Conservation (phyloP, 92 coral and sea anemone species). For the Zoanthus sansibaricus region DNA sequence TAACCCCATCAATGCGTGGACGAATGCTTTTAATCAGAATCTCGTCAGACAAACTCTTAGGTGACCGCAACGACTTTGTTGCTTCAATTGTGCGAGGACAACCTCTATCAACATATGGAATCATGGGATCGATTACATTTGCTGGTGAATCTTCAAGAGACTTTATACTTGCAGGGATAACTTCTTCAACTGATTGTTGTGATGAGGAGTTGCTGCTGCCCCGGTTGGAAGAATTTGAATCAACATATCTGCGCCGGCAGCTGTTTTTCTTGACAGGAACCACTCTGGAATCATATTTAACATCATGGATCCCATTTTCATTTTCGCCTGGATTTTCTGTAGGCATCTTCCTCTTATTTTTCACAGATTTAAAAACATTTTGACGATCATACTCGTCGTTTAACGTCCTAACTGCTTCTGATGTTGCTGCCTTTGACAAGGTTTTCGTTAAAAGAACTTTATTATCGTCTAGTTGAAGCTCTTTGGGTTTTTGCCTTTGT, state of each 20-base stretch:
- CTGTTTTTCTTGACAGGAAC: background rate
- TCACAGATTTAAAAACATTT: background rate
- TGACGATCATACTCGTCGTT: background rate
- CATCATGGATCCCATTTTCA: background rate
- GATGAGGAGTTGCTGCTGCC: slow-evolving; percentile 39
- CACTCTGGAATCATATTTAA: background rate
- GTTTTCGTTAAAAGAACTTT: slow-evolving; percentile 8
- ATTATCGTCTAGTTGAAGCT: background rate
- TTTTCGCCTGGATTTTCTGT: background rate
- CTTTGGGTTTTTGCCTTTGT: slow-evolving; percentile 32
- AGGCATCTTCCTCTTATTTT: background rate
- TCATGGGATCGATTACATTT: slow-evolving; percentile 62
- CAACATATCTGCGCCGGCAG: background rate
- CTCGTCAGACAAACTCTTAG: background rate
- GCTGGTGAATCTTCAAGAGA: slow-evolving; percentile 45
- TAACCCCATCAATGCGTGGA: background rate
- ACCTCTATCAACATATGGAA: slow-evolving; percentile 33
- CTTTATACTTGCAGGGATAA: slow-evolving; percentile 63
- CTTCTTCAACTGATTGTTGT: slow-evolving; percentile 45
- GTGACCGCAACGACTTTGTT: background rate
- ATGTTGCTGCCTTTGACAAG: background rate
- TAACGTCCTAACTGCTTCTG: slow-evolving; percentile 8
- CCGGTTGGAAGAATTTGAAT: background rate
- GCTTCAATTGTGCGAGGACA: background rate
- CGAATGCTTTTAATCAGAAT: background rate